Evolutionary conservation across 2,888 invertebrate genomes (phyloP).

Genomic region (Malthinus seriepunctatus): DNA sequence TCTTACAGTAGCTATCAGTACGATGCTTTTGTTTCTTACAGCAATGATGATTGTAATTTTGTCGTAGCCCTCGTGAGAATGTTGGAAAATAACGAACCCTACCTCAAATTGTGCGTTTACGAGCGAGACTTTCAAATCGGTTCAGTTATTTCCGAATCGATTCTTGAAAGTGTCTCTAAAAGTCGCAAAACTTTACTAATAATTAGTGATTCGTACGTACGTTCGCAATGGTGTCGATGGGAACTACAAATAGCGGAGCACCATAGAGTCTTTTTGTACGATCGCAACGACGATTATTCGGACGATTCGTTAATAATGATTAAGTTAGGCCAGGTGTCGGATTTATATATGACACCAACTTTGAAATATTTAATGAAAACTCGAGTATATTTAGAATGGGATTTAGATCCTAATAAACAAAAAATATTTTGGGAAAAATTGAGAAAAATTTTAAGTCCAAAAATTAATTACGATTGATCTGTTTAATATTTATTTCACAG

Average conservation of each 20-base stretch:
- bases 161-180: constrained; percentile 65
- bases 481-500: not conserved
- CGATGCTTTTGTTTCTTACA: constrained; percentile 66
- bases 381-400: constrained; percentile 67
- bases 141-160: constrained; percentile 66
- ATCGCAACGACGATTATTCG: constrained; percentile 54
- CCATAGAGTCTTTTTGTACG: constrained; percentile 64
- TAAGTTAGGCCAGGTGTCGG: constrained; percentile 63
- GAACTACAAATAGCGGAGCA: constrained; percentile 71
- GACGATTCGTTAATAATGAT: constrained; percentile 66
- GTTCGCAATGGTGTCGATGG: constrained; percentile 74
- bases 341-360: constrained; percentile 61
- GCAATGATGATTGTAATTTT: constrained; percentile 64
- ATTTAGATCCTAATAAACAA: constrained; percentile 52
- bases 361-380: constrained; percentile 66
- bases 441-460: constrained; percentile 40
- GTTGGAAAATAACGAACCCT: constrained; percentile 63
- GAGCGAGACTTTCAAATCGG: constrained; percentile 71
- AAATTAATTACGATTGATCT: constrained; percentile 12
- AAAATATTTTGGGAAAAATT: constrained; percentile 50
- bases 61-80: constrained; percentile 63
- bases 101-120: constrained; percentile 68
- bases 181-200: constrained; percentile 68
- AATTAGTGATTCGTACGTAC: constrained; percentile 69
- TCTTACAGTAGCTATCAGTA: constrained; percentile 54